Evolutionary conservation across 1,140 invertebrate species (phyloP).

Genomic region (Camponotus vicinus): DNA sequence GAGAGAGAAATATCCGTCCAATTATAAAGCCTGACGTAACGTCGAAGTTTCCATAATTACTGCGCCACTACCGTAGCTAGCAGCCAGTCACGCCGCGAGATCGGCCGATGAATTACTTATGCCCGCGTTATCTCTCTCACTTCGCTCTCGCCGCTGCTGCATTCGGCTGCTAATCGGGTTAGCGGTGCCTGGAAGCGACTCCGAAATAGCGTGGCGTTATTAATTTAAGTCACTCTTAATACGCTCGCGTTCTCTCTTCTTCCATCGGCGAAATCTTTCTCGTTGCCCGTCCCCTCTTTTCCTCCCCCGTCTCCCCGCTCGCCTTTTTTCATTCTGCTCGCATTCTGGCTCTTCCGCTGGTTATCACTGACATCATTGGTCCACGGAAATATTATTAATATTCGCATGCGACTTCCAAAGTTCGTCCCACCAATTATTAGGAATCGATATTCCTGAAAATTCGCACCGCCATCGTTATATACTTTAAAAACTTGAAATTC

Average conservation of each 20-base stretch:
- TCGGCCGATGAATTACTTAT: conserved; percentile 79
- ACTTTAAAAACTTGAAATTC: neutral
- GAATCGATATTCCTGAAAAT: conserved; percentile 27
- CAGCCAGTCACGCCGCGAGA: conserved; percentile 72
- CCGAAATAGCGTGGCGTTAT: conserved; percentile 79
- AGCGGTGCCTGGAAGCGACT: conserved; percentile 79
- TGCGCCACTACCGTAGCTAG: conserved; percentile 72
- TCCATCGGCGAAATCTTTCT: conserved; percentile 69
- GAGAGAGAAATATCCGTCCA: conserved; percentile 44
- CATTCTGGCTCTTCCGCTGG: conserved; percentile 2
- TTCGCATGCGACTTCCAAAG: conserved; percentile 55
- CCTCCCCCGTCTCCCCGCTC: neutral
- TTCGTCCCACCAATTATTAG: conserved; percentile 49
- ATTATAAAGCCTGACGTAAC: conserved; percentile 74
- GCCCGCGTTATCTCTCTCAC: conserved; percentile 73
- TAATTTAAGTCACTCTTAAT: conserved; percentile 78
- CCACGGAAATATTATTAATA: conserved; percentile 52
- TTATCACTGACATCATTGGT: conserved; percentile 49
- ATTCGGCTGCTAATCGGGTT: conserved; percentile 80
- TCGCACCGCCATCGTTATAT: neutral
- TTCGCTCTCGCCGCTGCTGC: conserved; percentile 68
- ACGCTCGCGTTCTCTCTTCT: conserved; percentile 41
- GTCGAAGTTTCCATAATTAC: conserved; percentile 78
- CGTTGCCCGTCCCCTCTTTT: neutral
- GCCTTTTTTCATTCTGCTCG: neutral